Base-by-base conservation (phyloP, 2,888 invertebrate species). In the Volucella inflata region DNA sequence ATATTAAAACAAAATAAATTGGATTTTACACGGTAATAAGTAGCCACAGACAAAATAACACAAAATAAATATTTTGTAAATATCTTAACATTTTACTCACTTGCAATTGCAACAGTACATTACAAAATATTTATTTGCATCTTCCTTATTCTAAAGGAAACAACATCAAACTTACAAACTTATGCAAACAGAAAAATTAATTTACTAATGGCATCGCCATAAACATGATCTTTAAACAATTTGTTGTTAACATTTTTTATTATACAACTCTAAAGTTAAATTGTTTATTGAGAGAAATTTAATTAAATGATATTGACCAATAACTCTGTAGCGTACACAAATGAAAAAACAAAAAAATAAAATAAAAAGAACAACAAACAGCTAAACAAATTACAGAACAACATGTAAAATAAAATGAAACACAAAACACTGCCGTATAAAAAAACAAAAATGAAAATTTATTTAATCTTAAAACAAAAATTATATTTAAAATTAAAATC, bases 351-450 rank as follows among this genome's bases (percentile, higher is more conserved):
- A 60, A 14, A 10, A 68, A 67, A 50, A 46, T 16, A 72, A 57
- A 71, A 46, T 48, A 60, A 81, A 62, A 38, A 40, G 40, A 1
- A 60, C 30, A 60, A 71, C 48, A 59, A 59, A 46, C 48, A 65
- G 36, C 30, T 30, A 40, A 76, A 38, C 30, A 62, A 38, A 48
- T 81, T 85, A 81, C 81, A 81, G 71, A 76, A 85, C 85, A 85
- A 81, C 81, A 85, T 85, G 85, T 85, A 70, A 85, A 77, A 81
- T 85, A 72, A 57, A 53, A 68, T 57, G 30, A 70, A 64, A 85
- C 77, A 85, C 67, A 85, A 64, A 42, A 85, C 85, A 85, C 85
- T 85, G 85, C 85, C 85, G 81, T 76, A 57, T 51, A 57, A 62
- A 57, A 62, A 17, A 60, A 68, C 57, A 44, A 80, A 57, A 30